Base-by-base conservation (phyloP, 2,797 vertebrate species). In the Stomatorhinus walkeri region DNA sequence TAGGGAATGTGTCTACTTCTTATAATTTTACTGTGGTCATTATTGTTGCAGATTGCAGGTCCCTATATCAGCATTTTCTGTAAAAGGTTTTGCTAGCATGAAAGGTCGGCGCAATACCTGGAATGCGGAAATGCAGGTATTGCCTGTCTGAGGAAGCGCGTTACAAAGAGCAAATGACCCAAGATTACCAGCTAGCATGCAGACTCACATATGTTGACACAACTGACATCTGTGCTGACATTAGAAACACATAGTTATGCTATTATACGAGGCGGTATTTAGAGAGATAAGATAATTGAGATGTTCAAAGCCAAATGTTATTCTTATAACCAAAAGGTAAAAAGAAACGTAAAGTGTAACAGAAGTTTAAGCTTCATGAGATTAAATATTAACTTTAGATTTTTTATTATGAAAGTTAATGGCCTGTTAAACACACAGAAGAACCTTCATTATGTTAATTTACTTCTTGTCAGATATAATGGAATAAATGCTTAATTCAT, bases 321-420 rank as follows among this genome's bases (percentile, higher is more conserved):
- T 46, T 46, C n/a, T 81, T 81, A 3, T 46, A 46, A 46, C 76
- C 72, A 0, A 59, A 87, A 86, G 49, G 16, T 59, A 59, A 40
- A 87, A 43, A 36, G 28, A 2, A 49, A 10, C 8, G 81, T 49
- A 84, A 85, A 28, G 46, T 85, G 0, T 32, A 54, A 54, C 51
- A 36, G n/a, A 28, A 32, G 10, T 85, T 85, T 32, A 85, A 49
- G 84, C 24, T 85, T 54, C 84, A 81, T 52, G 49, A 85, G 40
- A 76, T 88, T 76, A 88, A 61, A 68, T 81, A 9, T 88, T 81
- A 88, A 88, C 51, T 79, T 81, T 46, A 59, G 56, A 22, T n/a
- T 43, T 46, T 56, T 88, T 61, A 49, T 83, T 61, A 22, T 28
- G 32, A 88, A 43, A 59, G 24, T 59, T 56, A 85, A 61, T 61